Base-by-base conservation (phyloP, 2,888 invertebrate species). In the Theretra japonica region DNA sequence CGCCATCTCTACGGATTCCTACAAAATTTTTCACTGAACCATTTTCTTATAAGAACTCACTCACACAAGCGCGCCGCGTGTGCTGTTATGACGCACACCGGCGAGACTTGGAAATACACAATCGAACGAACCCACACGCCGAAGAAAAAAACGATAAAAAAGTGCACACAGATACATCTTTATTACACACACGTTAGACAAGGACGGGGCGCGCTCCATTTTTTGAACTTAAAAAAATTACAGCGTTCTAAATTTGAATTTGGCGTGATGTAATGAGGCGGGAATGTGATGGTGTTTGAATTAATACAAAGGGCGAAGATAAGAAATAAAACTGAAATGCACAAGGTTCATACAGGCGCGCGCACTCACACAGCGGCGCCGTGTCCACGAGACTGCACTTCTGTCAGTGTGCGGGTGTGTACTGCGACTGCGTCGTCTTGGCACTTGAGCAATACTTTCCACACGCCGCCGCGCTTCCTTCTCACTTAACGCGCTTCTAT, bases 131-230 rank as follows among this genome's bases (percentile, higher is more conserved):
- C 94, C 88, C 94, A 94, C 93, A 94, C 94, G 85, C 82, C 79
- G 86, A 90, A 84, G 91, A 93, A 93, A 94, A 93, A 94, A 94
- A 92, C 92, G 91, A 92, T 93, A 94, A 94, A 94, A 94, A 94
- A 91, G 86, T 91, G 90, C 91, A 92, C 92, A 85, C 86, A 83
- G 79, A 86, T 80, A 78, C 82, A 82, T 82, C 76, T 84, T 83
- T 81, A 74, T 75, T 82, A 76, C 80, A 73, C 79, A 75, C 73
- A 82, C 77, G 76, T 79, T 80, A 86, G 85, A 86, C 75, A 81
- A 80, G 78, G 82, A 85, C 79, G 77, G 82, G 76, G 58, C 19
- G 75, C 79, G 82, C 79, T 83, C 83, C 80, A 82, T 83, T 83
- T 86, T 83, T 76, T 65, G 48, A 48, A 23, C 41, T 62, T 48